Evolutionary conservation across 1,140 invertebrate genomes (phyloP).

Genomic region (Hylaeus anthracinus): DNA sequence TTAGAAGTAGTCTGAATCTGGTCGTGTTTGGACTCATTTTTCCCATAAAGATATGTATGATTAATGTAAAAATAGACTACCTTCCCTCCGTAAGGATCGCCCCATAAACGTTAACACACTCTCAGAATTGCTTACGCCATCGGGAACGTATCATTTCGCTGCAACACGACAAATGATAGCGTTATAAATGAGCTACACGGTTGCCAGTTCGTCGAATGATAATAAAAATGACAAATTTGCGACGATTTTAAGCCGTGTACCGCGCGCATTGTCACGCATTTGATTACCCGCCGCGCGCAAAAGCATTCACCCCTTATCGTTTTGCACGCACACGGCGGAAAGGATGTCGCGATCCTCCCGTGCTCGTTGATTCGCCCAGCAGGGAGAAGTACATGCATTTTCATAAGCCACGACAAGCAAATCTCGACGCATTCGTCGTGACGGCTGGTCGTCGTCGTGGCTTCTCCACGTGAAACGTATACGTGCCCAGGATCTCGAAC

Average conservation of each 20-base stretch:
- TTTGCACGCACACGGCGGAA: neutral
- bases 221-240: neutral
- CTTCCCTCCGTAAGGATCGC: too few relatives aligned
- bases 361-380: slow-evolving; percentile 11
- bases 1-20: too few relatives aligned
- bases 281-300: neutral
- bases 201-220: too few relatives aligned
- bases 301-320: slow-evolving; percentile 10
- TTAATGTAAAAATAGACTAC: too few relatives aligned
- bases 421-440: slow-evolving; percentile 29
- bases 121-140: too few relatives aligned
- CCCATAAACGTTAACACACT: too few relatives aligned
- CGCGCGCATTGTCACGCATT: neutral
- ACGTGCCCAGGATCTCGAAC: slow-evolving; percentile 38
- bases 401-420: slow-evolving; percentile 41
- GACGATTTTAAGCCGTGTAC: neutral
- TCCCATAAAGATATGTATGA: too few relatives aligned
- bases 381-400: slow-evolving; percentile 32
- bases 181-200: too few relatives aligned
- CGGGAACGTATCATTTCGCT: too few relatives aligned
- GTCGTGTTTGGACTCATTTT: too few relatives aligned
- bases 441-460: neutral
- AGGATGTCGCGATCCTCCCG: slow-evolving; percentile 11
- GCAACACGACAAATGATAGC: too few relatives aligned
- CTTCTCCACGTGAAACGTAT: neutral